phyloP scores from a whole-genome alignment of 1,140 invertebrate genomes.

The Zaprionus kolodkinae region DNA sequence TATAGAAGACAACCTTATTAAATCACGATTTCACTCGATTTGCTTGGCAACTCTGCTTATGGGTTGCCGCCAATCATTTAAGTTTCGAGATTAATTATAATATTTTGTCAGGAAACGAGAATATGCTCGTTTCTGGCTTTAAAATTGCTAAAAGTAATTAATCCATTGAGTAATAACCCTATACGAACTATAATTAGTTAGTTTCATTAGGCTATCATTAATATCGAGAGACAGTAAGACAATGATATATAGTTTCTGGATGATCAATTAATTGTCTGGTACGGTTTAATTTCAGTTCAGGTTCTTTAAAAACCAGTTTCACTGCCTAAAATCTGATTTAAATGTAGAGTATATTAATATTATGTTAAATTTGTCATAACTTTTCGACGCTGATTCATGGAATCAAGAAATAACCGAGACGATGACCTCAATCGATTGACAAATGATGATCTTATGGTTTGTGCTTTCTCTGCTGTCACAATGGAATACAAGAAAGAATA shows the following conservation, averaged over 20 bases:
- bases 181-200: not conserved
- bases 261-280: not conserved
- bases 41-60: constrained; percentile 1
- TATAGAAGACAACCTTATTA: constrained; percentile 19
- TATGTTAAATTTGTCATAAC: constrained; percentile 1
- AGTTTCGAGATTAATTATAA: constrained; percentile 13
- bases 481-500: not conserved
- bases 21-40: constrained; percentile 28
- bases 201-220: not conserved
- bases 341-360: constrained; percentile 1
- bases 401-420: constrained; percentile 21
- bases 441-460: constrained; percentile 35
- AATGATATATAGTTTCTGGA: not conserved
- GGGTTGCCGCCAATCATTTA: constrained; percentile 12
- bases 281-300: not conserved
- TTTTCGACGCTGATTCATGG: constrained; percentile 17
- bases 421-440: constrained; percentile 48
- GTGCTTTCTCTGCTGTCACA: constrained; percentile 32
- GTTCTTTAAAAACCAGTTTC: not conserved
- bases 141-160: not conserved
- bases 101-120: constrained; percentile 18
- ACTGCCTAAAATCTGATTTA: not conserved
- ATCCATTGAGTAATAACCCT: not conserved
- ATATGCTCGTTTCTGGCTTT: not conserved
- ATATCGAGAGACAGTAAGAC: not conserved